phyloP scores from a whole-genome alignment of 2,888 invertebrate species.

The Gymnocheta viridis region DNA sequence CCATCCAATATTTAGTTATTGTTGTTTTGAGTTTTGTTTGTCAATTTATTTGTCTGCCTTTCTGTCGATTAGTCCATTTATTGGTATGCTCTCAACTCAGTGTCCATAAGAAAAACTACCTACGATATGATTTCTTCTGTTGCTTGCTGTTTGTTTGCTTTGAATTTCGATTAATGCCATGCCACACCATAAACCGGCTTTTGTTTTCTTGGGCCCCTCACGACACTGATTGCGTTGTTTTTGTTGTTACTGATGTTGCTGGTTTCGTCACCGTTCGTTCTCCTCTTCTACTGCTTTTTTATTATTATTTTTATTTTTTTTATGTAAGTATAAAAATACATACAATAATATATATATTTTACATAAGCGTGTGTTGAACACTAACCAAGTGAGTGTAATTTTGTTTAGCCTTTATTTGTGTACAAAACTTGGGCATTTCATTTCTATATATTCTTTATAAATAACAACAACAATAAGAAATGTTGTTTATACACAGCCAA shows the following conservation, averaged over 20 bases:
- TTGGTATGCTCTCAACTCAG: constrained; percentile 24
- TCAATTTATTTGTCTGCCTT: constrained; percentile 22
- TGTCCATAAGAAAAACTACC: constrained; percentile 58
- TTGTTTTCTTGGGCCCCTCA: constrained; percentile 59
- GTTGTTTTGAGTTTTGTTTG: constrained; percentile 33
- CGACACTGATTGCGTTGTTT: constrained; percentile 53
- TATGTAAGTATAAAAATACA: constrained; percentile 26
- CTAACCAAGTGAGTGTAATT: constrained; percentile 51
- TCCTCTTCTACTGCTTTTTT: constrained; percentile 38
- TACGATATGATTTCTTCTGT: constrained; percentile 46
- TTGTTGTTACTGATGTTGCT: constrained; percentile 22
- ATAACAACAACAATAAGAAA: constrained; percentile 46
- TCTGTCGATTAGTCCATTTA: constrained; percentile 15
- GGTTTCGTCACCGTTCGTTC: constrained; percentile 39
- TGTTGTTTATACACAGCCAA: constrained; percentile 55
- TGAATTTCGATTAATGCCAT: constrained; percentile 73
- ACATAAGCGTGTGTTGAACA: constrained; percentile 53
- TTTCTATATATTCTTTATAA: constrained; percentile 60
- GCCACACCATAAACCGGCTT: constrained; percentile 75
- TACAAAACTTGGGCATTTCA: constrained; percentile 63
- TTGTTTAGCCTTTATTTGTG: constrained; percentile 42
- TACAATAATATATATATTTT: neutral
- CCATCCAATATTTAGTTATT: constrained; percentile 28
- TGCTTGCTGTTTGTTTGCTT: constrained; percentile 49
- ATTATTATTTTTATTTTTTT: constrained; percentile 9